Conservation (phyloP, 2,888 invertebrate genomes). For the Creontiades dilutus region DNA sequence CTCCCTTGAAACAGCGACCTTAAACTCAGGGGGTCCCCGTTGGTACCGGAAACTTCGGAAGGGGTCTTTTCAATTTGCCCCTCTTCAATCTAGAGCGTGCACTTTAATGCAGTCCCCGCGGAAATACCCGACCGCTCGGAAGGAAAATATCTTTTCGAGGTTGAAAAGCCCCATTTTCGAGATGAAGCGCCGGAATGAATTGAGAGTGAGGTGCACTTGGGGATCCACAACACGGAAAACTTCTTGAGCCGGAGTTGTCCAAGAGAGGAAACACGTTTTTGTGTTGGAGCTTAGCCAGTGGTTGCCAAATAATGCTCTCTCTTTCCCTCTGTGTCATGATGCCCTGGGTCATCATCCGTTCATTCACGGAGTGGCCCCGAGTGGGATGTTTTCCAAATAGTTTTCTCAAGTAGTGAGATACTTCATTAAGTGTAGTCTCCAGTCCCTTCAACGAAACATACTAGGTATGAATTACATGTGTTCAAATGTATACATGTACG, state of each 20-base stretch:
- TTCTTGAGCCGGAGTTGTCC: neutral
- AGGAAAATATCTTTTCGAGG: neutral
- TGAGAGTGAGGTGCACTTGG: neutral
- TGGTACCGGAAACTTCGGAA: neutral
- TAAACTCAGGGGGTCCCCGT: constrained; percentile 25
- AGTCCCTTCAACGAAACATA: too few relatives aligned
- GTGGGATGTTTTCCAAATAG: too few relatives aligned
- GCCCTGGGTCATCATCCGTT: too few relatives aligned
- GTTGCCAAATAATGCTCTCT: too few relatives aligned
- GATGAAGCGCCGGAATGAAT: neutral
- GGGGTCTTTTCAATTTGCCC: constrained; percentile 16
- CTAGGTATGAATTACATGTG: too few relatives aligned
- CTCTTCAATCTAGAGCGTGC: neutral
- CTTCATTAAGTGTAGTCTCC: too few relatives aligned
- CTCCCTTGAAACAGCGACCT: neutral
- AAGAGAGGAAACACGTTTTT: too few relatives aligned
- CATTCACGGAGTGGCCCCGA: too few relatives aligned
- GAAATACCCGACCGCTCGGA: neutral
- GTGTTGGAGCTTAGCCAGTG: too few relatives aligned
- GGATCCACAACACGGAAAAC: neutral
- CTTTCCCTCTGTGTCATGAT: too few relatives aligned
- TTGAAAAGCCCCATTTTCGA: neutral
- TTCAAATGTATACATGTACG: too few relatives aligned
- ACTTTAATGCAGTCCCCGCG: constrained; percentile 11
- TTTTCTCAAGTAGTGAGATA: too few relatives aligned